phyloP scores from a whole-genome alignment of 2,113 vertebrate species.

The Alces alces region DNA sequence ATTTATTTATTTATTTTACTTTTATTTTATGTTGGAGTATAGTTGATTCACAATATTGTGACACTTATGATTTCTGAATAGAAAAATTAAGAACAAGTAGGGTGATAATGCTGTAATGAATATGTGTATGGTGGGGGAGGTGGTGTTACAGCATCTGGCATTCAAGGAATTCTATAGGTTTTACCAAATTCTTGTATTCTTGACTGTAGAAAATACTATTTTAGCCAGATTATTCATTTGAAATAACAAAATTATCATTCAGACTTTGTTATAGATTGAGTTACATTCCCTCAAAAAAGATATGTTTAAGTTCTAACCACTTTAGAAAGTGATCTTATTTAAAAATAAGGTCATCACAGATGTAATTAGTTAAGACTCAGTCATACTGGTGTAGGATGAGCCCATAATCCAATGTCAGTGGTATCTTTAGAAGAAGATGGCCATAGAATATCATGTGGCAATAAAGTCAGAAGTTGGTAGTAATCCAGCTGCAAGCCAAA shows the following conservation, averaged over 20 bases:
- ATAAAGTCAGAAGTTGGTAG: neutral
- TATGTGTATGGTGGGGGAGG: neutral
- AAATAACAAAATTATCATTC: neutral
- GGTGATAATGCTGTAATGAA: neutral
- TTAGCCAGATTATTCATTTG: neutral
- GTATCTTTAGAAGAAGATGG: neutral
- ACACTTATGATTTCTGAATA: neutral
- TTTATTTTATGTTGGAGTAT: neutral
- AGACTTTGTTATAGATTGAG: neutral
- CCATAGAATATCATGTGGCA: neutral
- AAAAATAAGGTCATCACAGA: neutral
- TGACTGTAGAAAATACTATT: neutral
- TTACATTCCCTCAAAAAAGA: neutral
- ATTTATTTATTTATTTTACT: neutral
- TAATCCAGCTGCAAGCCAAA: rapidly evolving
- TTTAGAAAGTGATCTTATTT: neutral
- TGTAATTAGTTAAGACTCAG: neutral
- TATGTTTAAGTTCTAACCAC: neutral
- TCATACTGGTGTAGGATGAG: neutral
- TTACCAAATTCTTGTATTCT: neutral
- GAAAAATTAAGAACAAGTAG: neutral
- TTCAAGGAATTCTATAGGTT: neutral
- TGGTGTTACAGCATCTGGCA: neutral
- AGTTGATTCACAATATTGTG: neutral
- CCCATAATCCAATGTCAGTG: rapidly evolving